Base-by-base conservation (phyloP, 2,797 vertebrate species). In the Enteromius mattozi region DNA sequence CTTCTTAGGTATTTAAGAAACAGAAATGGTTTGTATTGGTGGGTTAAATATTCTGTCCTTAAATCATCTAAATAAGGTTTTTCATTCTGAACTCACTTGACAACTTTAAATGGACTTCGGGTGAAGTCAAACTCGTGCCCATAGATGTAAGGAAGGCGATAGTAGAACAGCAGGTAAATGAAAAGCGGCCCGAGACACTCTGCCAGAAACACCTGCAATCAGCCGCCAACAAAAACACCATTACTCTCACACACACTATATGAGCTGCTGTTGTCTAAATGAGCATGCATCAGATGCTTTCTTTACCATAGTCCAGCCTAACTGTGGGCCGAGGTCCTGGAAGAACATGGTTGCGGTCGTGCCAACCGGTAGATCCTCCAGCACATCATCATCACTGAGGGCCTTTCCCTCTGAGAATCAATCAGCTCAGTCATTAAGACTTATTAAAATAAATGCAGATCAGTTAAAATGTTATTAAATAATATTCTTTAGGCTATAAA, bases 271-370 rank as follows among this genome's bases (percentile, higher is more conserved):
- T 13, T 21, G 2, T 37, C 6, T 27, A 74, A n/a, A 54, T 30
- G 1, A 37, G 9, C 5, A 2, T 45, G 47, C 30, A 54, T 49
- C 3, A 30, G 37, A 56, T 79, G 47, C 12, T 71, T 78, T 56
- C 87, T 93, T 94, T 91, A 95, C 96, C 94, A 93, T 95, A 51
- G 95, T 95, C 95, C 95, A 96, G 86, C 95, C 94, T 82, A 96
- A 89, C 91, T 96, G 96, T 79, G 95, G 94, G 66, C 95, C 95
- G 86, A 96, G 92, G 90, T 96, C 96, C 90, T 94, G 95, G 89
- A 95, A 94, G 88, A 95, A 95, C 89, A 96, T 93, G 1, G 93
- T 95, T 85, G 95, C 94, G n/a, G 95, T 95, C 81, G 94, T 95
- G 82, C 94, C 94, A 85, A 96, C 93, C 16, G 94, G 95, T 40